phyloP scores from a whole-genome alignment of 1,140 invertebrate genomes.

The Lamellibrachia luymesi region DNA sequence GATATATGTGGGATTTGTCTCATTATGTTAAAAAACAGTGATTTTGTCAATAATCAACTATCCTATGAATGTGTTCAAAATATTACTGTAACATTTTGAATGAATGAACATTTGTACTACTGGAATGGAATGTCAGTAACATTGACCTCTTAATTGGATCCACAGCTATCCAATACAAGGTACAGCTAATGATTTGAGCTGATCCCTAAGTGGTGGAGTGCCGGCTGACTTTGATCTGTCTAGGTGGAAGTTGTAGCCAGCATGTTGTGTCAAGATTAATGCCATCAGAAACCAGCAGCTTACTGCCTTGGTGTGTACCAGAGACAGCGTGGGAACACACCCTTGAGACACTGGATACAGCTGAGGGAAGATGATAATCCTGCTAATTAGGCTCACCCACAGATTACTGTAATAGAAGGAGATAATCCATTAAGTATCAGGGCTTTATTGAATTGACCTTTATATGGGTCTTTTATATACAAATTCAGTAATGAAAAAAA shows the following conservation, averaged over 20 bases:
- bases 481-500: neutral
- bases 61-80: neutral
- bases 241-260: neutral
- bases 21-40: neutral
- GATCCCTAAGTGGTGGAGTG: neutral
- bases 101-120: neutral
- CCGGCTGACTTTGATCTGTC: neutral
- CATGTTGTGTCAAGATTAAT: neutral
- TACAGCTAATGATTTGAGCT: neutral
- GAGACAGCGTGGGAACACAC: neutral
- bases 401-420: neutral
- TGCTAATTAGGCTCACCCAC: neutral
- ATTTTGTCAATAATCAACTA: neutral
- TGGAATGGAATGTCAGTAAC: neutral
- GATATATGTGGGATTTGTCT: neutral
- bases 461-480: neutral
- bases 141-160: neutral
- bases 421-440: neutral
- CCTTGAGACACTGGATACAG: neutral
- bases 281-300: neutral
- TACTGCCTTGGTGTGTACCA: neutral
- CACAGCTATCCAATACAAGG: neutral
- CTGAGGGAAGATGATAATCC: neutral
- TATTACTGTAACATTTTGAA: neutral
- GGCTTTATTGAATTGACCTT: neutral